Base-by-base conservation (phyloP, 2,797 vertebrate species). In the Thunnus albacares region DNA sequence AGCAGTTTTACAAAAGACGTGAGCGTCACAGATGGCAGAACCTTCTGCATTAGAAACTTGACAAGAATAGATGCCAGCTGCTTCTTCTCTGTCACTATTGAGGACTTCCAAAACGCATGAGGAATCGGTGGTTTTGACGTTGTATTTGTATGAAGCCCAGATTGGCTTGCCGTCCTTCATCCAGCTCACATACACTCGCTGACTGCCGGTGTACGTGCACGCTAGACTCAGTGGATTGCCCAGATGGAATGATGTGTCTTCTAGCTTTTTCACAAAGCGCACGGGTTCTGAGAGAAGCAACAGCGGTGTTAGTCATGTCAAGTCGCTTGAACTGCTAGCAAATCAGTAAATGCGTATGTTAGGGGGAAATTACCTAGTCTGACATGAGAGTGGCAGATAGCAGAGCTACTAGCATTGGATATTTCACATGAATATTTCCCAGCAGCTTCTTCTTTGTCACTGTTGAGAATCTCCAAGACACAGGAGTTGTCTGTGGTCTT, bases 351-450 rank as follows among this genome's bases (percentile, higher is more conserved):
- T 51, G 64, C 41, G 51, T 5, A 20, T 49, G 64, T 71, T 74
- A 71, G 52, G 20, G 9, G 33, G 41, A 20, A 14, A 77, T 87
- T 88, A 89, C 86, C 88, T 72, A 90, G 77, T 71, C 41, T 71
- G 80, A 90, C 51, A 70, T 79, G 24, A 68, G 81, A 73, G 0
- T 89, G 78, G 38, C 92, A 93, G 53, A 86, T 41, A 45, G 86
- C 91, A 61, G 79, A 87, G 87, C 90, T 90, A 18, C 95, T 95
- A 78, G 96, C 94, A 73, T 98, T 98, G 89, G 95, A 96, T 73
- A 98, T 95, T 83, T 96, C 92, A 57, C 97, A 98, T 63, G 93
- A 96, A 79, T 98, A 98, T 90, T 92, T 95, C 71, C 97, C 97
- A 79, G 96, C 94, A 82, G 97, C 97, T 20, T 94, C 94, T 86